Conservation (phyloP, 2,888 invertebrate species). For the Meghimatium bilineatum region DNA sequence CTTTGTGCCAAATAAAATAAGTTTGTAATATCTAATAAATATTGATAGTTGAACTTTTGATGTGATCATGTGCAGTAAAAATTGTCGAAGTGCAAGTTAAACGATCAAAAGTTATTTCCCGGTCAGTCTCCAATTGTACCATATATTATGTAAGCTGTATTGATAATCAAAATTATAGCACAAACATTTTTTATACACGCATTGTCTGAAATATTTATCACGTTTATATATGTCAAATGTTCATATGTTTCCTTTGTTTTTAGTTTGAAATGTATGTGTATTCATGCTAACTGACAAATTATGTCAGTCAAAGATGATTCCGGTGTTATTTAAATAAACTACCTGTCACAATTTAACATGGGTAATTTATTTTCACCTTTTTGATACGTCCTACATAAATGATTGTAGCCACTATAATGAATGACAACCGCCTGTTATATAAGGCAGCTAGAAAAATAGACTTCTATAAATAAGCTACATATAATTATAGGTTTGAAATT, state of each 20-base stretch:
- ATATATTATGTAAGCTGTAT: background rate
- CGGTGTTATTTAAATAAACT: background rate
- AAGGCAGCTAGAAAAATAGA: too few relatives aligned
- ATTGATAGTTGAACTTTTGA: background rate
- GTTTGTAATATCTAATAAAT: background rate
- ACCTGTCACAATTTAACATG: too few relatives aligned
- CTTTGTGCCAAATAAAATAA: background rate
- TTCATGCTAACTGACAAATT: background rate
- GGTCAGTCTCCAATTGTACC: background rate
- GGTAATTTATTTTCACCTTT: too few relatives aligned
- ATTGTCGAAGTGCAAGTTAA: background rate
- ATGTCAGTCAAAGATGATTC: background rate
- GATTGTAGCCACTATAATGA: too few relatives aligned
- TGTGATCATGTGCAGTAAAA: background rate
- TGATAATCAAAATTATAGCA: too few relatives aligned
- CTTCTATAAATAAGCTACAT: too few relatives aligned
- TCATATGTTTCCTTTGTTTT: background rate
- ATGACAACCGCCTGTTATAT: too few relatives aligned
- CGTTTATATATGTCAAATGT: background rate
- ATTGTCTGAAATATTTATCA: too few relatives aligned
- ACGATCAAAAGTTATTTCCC: conserved; percentile 26
- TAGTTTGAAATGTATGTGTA: background rate
- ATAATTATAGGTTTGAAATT: too few relatives aligned
- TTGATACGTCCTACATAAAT: too few relatives aligned
- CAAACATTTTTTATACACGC: too few relatives aligned